Evolutionary conservation across 2,888 invertebrate genomes (phyloP).

Genomic region (Eupithecia subfuscata): DNA sequence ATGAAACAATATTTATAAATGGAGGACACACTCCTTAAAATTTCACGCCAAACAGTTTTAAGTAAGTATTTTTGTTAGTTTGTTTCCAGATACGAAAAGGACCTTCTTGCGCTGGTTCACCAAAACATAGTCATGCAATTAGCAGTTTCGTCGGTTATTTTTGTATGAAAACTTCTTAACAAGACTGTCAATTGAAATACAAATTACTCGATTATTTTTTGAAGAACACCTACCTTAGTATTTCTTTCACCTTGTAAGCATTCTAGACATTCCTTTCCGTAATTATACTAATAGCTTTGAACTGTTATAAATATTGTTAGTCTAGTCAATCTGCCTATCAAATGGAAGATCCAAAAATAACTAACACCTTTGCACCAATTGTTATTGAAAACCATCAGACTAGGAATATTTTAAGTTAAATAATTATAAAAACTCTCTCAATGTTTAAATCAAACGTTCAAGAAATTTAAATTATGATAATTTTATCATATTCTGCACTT

Average conservation of each 20-base stretch:
- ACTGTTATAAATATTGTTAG: slow-evolving; percentile 24
- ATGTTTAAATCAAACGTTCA: too few species aligned
- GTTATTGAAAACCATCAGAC: neutral
- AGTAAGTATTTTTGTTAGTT: too few species aligned
- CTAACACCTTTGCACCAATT: neutral
- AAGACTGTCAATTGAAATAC: too few species aligned
- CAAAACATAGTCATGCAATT: too few species aligned
- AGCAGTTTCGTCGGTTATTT: too few species aligned
- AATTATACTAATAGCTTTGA: slow-evolving; percentile 28
- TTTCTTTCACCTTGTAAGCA: slow-evolving; percentile 12
- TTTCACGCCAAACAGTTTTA: too few species aligned
- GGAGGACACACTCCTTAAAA: too few species aligned
- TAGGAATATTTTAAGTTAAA: neutral
- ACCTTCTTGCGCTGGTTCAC: too few species aligned
- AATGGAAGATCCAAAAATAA: slow-evolving; percentile 9
- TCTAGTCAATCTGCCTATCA: slow-evolving; percentile 17
- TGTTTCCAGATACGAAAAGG: too few species aligned
- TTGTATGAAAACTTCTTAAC: too few species aligned
- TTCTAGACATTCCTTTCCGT: slow-evolving; percentile 26
- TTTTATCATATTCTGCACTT: neutral
- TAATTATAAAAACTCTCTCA: neutral
- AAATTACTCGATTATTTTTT: too few species aligned
- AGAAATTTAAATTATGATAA: neutral
- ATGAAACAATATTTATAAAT: too few species aligned
- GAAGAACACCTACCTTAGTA: neutral